Base-by-base conservation (phyloP, 2,888 invertebrate genomes). In the Dioctria linearis region DNA sequence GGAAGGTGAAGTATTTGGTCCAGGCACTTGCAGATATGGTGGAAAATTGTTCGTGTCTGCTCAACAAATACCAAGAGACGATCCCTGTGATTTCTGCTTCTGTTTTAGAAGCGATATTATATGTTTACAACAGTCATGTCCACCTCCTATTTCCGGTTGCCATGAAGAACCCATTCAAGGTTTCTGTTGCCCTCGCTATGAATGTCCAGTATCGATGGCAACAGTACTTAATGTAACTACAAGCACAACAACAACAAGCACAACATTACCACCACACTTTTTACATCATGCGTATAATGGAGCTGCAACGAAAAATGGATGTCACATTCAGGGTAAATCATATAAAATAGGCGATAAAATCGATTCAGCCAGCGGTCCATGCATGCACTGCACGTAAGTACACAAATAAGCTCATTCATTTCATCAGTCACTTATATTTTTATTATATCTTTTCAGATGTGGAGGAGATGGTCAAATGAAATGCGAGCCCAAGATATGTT, bases 81-180 rank as follows among this genome's bases (percentile, higher is more conserved):
- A 98, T 90, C 96, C 97, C 40, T 98, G 97, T 88, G 97, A 97
- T 87, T 98, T 97, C 91, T 98, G 97, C 90, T 97, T 98, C 93
- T 98, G 97, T 91, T 98, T 97, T 91, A 93, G 97, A 88, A 96
- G 97, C 88, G 97, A 97, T 87, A 97, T 98, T 85, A 97, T 98
- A 86, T 98, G 97, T 85, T 90, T 97, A 83, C 97, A 97, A 89
- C 97, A 98, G 89, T 96, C 96, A 86, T 98, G 97, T 90, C 97
- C 97, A 78, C 97, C 97, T 73, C 97, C 97, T 59, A 97, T 97
- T 85, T 94, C 94, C 73, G 95, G 95, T 80, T 98, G 97, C 86
- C 95, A 95, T 88, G 96, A 97, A 88, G 97, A 97, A 89, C 95
- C 96, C 25, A 97, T 98, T 85, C 93, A 93, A 88, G 97, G 97